Conservation (phyloP, 1,140 invertebrate genomes). For the Bactericera cockerelli region DNA sequence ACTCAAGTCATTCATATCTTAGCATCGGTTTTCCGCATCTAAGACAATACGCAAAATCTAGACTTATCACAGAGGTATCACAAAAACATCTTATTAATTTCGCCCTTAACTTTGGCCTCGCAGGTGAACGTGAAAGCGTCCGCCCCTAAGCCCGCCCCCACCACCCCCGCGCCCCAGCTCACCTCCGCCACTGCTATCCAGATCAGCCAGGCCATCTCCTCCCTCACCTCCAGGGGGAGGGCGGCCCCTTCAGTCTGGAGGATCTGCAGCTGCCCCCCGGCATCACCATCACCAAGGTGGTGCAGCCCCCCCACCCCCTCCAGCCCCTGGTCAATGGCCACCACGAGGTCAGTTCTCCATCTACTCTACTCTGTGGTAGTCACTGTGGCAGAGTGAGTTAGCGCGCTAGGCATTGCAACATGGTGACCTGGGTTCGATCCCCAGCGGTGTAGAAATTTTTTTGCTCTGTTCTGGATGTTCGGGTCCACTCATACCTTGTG, state of each 20-base stretch:
- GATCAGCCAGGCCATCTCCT: conserved; percentile 24
- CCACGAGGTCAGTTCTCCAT: no score
- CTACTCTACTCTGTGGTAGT: no score
- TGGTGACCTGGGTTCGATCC: not conserved
- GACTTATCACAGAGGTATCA: no score
- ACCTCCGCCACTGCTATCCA: conserved; percentile 25
- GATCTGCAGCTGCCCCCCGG: conserved; percentile 59
- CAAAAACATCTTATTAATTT: no score
- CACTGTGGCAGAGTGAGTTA: no score
- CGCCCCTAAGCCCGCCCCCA: no score
- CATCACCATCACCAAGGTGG: conserved; percentile 67
- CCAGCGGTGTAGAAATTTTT: not conserved
- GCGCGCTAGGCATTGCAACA: not conserved
- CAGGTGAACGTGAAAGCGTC: no score
- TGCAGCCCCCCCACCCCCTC: conserved; percentile 31
- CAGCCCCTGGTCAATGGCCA: conserved; percentile 26
- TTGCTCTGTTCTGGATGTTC: not conserved
- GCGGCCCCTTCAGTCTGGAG: conserved; percentile 34
- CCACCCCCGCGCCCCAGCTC: conserved; percentile 16
- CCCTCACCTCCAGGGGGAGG: conserved; percentile 12
- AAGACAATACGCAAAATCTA: no score
- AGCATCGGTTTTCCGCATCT: no score
- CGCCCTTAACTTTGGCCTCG: no score
- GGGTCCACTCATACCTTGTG: not conserved
- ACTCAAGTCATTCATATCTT: no score